Evolutionary conservation across 2,888 invertebrate genomes (phyloP), one percentile per base, ranked within the genome.

Genomic region (Alsophila aescularia): DNA sequence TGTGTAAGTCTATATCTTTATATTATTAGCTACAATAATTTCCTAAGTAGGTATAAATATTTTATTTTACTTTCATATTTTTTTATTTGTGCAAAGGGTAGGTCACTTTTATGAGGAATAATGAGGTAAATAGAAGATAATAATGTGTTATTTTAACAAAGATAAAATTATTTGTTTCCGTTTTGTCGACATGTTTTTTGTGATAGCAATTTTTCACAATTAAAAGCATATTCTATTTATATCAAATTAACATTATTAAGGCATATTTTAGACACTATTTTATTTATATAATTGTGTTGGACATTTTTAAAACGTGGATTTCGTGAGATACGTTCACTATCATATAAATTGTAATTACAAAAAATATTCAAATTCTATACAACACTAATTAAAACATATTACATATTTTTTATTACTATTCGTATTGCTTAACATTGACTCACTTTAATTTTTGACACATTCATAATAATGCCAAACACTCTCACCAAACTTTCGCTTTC

Each of bases 351-450:
- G 7, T 47, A 27, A 5, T 1, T 24, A 5, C 8, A 24, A 24
- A 7, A 7, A 24, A 7, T 8, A 0, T 47, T 39, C 14, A 48
- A 31, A n/a, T n/a, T 40, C 14, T 14, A 18, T 10, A 41, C 18
- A 35, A 42, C 27, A 21, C 8, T 16, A 12, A 43, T 43, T 14
- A 16, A 37, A 43, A 31, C 24, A 34, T n/a, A 13, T 36, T 15
- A n/a, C 8, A 15, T 36, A 37, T 15, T 13, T 15, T 13, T 42
- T 40, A 48, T 44, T 52, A 58, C 41, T 36, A 48, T 27, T 62
- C 58, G 56, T 85, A 85, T 83, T 83, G 82, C 80, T 81, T 76
- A 70, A 67, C 69, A 70, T 75, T 79, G 76, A 81, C 78, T 83
- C 79, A 82, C 79, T 77, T 78, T 79, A 58, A 62, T 57, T 64